Base-by-base conservation (phyloP, 2,113 vertebrate species). In the Tricholaema leucomelas region DNA sequence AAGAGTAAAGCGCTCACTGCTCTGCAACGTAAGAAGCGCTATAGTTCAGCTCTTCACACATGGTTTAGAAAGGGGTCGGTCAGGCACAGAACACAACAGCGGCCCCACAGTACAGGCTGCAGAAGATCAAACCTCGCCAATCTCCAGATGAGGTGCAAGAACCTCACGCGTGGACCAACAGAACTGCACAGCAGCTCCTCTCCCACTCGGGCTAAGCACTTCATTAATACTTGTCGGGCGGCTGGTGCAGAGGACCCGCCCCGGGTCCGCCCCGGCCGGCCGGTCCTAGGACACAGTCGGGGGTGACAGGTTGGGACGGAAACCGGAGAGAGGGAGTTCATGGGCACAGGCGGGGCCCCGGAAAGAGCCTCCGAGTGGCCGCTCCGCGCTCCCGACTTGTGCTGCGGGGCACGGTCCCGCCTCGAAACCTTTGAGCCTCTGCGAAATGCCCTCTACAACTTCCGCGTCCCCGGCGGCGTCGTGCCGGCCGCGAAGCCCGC, bases 111-210 rank as follows among this genome's bases (percentile, higher is more conserved):
- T 4, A 5, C 48, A 2, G 4, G 6, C 55, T 2, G 31, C 1
- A 5, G 6, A 12, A 15, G 21, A 5, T 7, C 38, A 2, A 14
- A 25, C 28, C 33, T 21, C 72, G 9, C 31, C 33, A 3, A 10
- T 2, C 9, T 4, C 35, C 2, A 2, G 12, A 0, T 2, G 20
- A 8, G 20, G 1, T 60, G 4, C 0, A 7, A 7, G 23, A 23
- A 2, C 27, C 19, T 21, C 36, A 85, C 56, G 31, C 54, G 31
- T 8, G 66, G 67, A 30, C 31, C 19, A 0, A 5, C 40, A 10
- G 3, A 10, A 40, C 74, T 2, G 33, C 6, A 13, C 9, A 8
- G 48, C 20, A 2, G 31, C 13, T 1, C 44, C n/a, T n/a, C 21
- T 50, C 35, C 48, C 15, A 13, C 28, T 52, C 63, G 17, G 61